These are phyloP conservation scores for Cyphomyrmex costatus DNA, from an alignment of 1,140 invertebrate species.

Conservation along the genomic window DNA sequence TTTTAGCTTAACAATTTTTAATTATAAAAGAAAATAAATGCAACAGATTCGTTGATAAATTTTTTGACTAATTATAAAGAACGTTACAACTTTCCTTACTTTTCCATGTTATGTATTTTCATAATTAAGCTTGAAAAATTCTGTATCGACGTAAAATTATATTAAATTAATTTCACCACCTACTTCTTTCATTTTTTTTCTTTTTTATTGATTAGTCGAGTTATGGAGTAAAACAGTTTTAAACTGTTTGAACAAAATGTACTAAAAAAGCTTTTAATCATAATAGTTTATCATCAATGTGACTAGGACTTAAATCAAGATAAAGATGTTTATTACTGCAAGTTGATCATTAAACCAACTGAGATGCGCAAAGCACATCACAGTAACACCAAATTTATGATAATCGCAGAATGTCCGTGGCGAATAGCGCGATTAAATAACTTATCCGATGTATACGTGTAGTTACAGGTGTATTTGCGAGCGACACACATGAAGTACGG, in stretches of 20 bases:
- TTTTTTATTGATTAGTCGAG: neutral
- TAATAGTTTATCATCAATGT: neutral
- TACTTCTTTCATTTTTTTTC: neutral
- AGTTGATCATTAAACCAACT: neutral
- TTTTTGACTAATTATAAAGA: constrained; percentile 2
- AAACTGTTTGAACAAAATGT: neutral
- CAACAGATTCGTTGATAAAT: neutral
- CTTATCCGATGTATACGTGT: constrained; percentile 40
- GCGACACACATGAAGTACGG: constrained; percentile 38
- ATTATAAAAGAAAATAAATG: neutral
- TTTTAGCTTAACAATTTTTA: neutral
- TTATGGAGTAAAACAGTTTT: constrained; percentile 6
- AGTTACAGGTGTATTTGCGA: constrained; percentile 29
- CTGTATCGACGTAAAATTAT: neutral
- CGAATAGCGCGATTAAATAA: constrained; percentile 50
- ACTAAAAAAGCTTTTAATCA: constrained; percentile 9
- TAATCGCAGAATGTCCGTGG: constrained; percentile 42
- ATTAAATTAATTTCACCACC: neutral
- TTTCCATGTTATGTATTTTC: neutral
- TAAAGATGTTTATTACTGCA: constrained; percentile 15
- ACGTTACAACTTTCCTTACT: neutral
- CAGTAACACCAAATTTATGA: constrained; percentile 28
- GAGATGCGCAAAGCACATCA: neutral
- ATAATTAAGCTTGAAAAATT: neutral
- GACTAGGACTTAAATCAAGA: neutral